A percentile compares a stretch with the other conserved stretches of the same genome.
Conservation (phyloP, 2,113 vertebrate genomes). For the Zapornia atra region DNA sequence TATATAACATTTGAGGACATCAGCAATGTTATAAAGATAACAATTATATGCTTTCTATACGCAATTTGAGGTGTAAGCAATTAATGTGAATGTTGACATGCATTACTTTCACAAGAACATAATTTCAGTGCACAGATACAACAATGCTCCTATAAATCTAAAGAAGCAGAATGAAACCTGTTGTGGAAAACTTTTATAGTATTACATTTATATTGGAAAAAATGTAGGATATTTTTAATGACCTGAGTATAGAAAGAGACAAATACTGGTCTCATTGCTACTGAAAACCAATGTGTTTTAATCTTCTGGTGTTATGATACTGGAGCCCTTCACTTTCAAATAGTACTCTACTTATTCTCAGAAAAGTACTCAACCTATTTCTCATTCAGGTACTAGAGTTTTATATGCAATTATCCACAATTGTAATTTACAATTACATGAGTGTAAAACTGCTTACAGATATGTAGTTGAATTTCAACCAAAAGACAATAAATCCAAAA, state of each 20-base stretch:
- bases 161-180: neutral
- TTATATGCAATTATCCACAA: neutral
- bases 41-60: neutral
- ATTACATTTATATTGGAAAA: neutral
- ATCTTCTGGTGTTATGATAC: neutral
- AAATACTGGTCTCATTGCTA: neutral
- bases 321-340: neutral
- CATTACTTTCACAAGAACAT: neutral
- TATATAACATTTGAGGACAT: neutral
- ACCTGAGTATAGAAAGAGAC: neutral
- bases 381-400: neutral
- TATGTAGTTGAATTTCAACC: neutral
- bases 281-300: neutral
- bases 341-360: neutral
- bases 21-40: neutral
- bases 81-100: neutral
- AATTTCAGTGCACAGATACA: neutral
- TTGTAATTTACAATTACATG: neutral
- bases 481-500: neutral
- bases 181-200: neutral
- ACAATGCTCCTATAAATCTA: neutral
- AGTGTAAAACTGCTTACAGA: neutral
- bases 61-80: neutral
- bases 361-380: neutral
- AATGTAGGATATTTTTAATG: neutral